Conservation (phyloP, 2,113 vertebrate species). For the Cochlearius cochlearius region DNA sequence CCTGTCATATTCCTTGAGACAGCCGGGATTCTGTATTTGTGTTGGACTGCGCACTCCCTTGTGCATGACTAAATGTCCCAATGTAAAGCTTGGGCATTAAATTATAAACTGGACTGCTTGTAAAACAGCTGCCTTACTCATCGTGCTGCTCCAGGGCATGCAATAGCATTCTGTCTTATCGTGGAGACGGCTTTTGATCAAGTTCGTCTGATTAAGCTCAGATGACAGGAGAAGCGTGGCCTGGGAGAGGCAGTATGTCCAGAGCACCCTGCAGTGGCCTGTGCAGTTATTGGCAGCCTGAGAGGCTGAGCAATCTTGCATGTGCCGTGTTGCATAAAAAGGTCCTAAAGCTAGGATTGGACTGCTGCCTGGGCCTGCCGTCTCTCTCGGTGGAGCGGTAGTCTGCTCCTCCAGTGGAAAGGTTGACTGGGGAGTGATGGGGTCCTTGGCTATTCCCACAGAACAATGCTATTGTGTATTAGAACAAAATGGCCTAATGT, state of each 20-base stretch:
- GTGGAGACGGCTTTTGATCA: background rate
- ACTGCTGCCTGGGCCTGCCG: background rate
- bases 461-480: background rate
- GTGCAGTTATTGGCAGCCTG: rapidly evolving
- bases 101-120: background rate
- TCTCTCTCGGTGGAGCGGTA: background rate
- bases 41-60: background rate
- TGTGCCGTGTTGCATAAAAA: rapidly evolving
- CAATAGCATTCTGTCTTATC: background rate
- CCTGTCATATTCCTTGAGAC: background rate
- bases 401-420: background rate
- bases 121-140: background rate
- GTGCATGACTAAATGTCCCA: background rate
- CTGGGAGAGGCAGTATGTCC: background rate
- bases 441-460: rapidly evolving
- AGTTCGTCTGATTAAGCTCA: background rate
- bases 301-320: background rate
- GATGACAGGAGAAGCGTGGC: background rate
- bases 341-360: background rate
- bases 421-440: background rate
- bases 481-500: background rate
- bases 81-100: background rate
- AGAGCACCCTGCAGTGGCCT: background rate
- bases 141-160: background rate
- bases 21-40: background rate